These are phyloP conservation scores for Polydrusus pterygomalis DNA, from an alignment of 2,888 invertebrate genomes.

Conservation along the genomic window DNA sequence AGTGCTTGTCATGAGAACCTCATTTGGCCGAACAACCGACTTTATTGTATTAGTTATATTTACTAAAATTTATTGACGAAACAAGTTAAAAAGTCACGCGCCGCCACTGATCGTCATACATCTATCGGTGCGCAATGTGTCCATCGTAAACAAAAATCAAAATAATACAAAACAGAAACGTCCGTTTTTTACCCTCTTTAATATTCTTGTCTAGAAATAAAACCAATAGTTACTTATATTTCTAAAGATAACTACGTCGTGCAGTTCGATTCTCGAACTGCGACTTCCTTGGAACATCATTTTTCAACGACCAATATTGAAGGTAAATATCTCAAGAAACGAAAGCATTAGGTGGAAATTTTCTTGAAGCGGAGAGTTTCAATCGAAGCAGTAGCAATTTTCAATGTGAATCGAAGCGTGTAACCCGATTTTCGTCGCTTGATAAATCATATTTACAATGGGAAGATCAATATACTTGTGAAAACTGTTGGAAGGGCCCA, in stretches of 20 bases:
- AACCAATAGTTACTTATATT: background rate
- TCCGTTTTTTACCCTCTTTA: background rate
- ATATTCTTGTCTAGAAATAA: background rate
- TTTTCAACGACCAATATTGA: slow-evolving; percentile 29
- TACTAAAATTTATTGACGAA: too few relatives aligned
- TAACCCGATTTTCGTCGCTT: slow-evolving; percentile 66
- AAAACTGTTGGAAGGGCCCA: slow-evolving; percentile 28
- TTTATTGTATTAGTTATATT: too few relatives aligned
- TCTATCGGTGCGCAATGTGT: too few relatives aligned
- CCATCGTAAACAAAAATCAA: too few relatives aligned
- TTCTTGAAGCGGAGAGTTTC: slow-evolving; percentile 28
- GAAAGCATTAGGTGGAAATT: slow-evolving; percentile 35
- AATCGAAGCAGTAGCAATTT: slow-evolving; percentile 62
- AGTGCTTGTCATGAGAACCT: too few relatives aligned
- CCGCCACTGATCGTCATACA: too few relatives aligned
- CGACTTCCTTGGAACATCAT: slow-evolving; percentile 25
- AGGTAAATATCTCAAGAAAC: slow-evolving; percentile 29
- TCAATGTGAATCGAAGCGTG: slow-evolving; percentile 64
- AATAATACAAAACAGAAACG: background rate
- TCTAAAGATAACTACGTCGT: background rate
- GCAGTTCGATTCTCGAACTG: background rate
- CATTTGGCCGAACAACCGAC: too few relatives aligned
- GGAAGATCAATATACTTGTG: slow-evolving; percentile 58
- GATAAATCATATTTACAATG: slow-evolving; percentile 66
- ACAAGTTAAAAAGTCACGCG: too few relatives aligned